These are phyloP conservation scores for Chloebia gouldiae DNA, from an alignment of 2,113 vertebrate species.

Conservation along the genomic window DNA sequence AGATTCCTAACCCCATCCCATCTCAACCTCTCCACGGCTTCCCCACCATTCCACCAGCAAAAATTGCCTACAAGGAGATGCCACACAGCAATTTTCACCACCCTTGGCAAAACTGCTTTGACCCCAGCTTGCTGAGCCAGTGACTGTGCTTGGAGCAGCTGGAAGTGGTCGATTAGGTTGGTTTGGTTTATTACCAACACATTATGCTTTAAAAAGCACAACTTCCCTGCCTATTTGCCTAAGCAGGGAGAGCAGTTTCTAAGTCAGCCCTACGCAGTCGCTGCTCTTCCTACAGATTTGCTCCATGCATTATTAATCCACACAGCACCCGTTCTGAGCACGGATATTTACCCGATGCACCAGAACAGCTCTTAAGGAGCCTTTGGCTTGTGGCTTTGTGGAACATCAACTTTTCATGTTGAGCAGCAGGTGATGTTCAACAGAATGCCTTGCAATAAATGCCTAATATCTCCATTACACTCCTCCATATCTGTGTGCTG, in stretches of 20 bases:
- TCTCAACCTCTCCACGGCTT: neutral
- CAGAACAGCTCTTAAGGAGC: constrained; percentile 22
- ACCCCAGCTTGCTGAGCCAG: neutral
- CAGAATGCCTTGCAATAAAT: constrained; percentile 26
- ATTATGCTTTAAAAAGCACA: constrained; percentile 14
- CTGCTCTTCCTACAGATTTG: constrained; percentile 5
- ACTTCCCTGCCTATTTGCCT: constrained; percentile 14
- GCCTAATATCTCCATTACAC: constrained; percentile 32
- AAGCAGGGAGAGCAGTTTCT: neutral
- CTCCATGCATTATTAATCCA: constrained; percentile 54
- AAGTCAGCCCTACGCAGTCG: neutral
- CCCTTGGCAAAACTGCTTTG: rapidly evolving
- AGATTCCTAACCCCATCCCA: neutral
- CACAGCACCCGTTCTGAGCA: neutral
- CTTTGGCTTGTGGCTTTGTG: constrained; percentile 35
- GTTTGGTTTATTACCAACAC: neutral
- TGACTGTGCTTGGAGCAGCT: neutral
- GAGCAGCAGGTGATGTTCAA: constrained; percentile 66
- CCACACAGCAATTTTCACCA: neutral
- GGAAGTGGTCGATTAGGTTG: neutral
- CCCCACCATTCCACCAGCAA: neutral
- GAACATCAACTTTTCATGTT: constrained; percentile 52
- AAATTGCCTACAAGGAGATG: rapidly evolving
- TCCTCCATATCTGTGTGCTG: neutral
- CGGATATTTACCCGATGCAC: constrained; percentile 25